Conservation (phyloP, 2,113 vertebrate species). For the Salvelinus namaycush region DNA sequence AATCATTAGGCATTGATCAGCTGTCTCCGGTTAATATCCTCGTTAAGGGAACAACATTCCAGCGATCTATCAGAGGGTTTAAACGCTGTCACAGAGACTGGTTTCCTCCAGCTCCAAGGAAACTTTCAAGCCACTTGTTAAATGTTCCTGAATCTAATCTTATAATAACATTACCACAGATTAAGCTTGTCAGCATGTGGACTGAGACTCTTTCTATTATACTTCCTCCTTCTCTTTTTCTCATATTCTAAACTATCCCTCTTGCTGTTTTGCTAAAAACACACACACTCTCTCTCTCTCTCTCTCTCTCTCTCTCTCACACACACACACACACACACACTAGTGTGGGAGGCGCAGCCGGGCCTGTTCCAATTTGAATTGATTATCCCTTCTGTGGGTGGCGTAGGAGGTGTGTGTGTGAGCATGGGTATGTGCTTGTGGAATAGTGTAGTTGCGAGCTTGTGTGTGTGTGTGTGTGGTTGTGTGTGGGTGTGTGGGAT, state of each 20-base stretch:
- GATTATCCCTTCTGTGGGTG: slow-evolving; percentile 66
- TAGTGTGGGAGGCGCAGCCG: slow-evolving; percentile 67
- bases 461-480: slow-evolving; percentile 1
- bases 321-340: slow-evolving; percentile 33
- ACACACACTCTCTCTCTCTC: neutral
- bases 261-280: neutral
- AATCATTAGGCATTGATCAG: slow-evolving; percentile 54
- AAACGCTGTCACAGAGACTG: neutral
- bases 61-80: slow-evolving; percentile 11
- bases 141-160: neutral
- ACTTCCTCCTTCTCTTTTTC: neutral
- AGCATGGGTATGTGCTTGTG: neutral
- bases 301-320: slow-evolving; percentile 9
- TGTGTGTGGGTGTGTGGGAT: neutral
- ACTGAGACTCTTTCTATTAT: neutral
- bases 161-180: neutral
- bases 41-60: slow-evolving; percentile 43
- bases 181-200: neutral
- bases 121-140: neutral
- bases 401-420: slow-evolving; percentile 3
- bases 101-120: neutral
- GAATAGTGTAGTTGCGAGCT: neutral
- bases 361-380: slow-evolving; percentile 64
- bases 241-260: neutral
- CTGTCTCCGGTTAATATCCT: slow-evolving; percentile 35